A percentile compares a stretch with the other conserved stretches of the same genome.
These are phyloP conservation scores for Saimiri boliviensis DNA, from an alignment of 2,113 vertebrate species.

Conservation along the genomic window DNA sequence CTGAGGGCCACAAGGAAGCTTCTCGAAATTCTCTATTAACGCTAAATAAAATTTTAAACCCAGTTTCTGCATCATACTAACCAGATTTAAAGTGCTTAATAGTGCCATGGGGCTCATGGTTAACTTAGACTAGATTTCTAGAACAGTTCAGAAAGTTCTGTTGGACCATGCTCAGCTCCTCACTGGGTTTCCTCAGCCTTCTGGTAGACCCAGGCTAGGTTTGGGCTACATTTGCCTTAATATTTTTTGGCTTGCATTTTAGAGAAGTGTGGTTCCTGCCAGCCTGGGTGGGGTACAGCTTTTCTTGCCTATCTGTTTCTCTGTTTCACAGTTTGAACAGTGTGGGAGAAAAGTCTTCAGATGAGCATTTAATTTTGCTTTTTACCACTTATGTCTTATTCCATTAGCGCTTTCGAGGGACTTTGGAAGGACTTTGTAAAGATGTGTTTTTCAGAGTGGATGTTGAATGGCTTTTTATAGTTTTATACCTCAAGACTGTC, in stretches of 20 bases:
- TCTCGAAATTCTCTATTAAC: not conserved
- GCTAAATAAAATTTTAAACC: not conserved
- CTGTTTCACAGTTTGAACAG: not conserved
- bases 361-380: not conserved
- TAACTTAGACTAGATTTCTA: not conserved
- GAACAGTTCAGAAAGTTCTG: not conserved
- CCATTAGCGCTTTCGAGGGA: conserved; percentile 27
- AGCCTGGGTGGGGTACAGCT: not conserved
- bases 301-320: not conserved
- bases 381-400: not conserved
- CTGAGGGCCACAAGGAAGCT: not conserved
- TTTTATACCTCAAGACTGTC: conserved; percentile 19
- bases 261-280: not conserved
- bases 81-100: not conserved
- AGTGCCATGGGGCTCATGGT: not conserved
- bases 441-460: not conserved
- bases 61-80: not conserved
- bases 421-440: conserved; percentile 35
- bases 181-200: fast-evolving
- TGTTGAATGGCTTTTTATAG: conserved; percentile 8
- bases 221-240: not conserved
- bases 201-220: fast-evolving
- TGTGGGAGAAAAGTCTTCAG: not conserved
- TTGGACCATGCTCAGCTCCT: not conserved
- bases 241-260: not conserved